A percentile compares a stretch with the other conserved stretches of the same genome.
These are phyloP conservation scores for Natator depressus DNA, from an alignment of 2,113 vertebrate species.

Conservation along the genomic window DNA sequence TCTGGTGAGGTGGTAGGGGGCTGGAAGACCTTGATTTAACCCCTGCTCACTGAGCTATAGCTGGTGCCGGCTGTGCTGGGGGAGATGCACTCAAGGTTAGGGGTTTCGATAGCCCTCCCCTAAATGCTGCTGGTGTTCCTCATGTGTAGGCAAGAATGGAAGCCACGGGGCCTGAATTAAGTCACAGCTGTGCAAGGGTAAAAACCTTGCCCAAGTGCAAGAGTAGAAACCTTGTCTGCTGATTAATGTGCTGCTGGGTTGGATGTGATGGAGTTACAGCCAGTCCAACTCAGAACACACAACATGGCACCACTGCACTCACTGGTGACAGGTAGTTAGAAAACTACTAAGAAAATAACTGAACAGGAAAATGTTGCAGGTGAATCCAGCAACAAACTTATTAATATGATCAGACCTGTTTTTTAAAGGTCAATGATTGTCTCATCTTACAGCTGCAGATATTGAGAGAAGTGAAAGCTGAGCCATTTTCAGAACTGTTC, in stretches of 20 bases:
- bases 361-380: not conserved
- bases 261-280: not conserved
- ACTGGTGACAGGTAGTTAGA: not conserved
- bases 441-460: not conserved
- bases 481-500: slow-evolving; percentile 29
- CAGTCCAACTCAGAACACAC: not conserved
- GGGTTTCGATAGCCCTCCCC: not conserved
- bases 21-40: not conserved
- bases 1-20: not conserved
- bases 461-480: not conserved
- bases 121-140: not conserved
- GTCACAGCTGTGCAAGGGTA: not conserved
- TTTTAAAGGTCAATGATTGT: slow-evolving; percentile 17
- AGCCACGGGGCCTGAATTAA: not conserved
- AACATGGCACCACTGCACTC: not conserved
- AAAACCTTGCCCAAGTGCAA: too few relatives aligned
- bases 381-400: not conserved
- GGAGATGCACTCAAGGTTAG: not conserved
- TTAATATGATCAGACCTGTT: not conserved
- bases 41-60: not conserved
- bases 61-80: fast-evolving
- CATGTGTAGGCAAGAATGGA: not conserved
- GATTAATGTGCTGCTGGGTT: not conserved
- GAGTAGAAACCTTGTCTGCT: not conserved
- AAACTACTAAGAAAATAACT: slow-evolving; percentile 8